These are phyloP conservation scores for Dyspetes luteomarginatus DNA, from an alignment of 2,888 invertebrate species.

Conservation along the genomic window DNA sequence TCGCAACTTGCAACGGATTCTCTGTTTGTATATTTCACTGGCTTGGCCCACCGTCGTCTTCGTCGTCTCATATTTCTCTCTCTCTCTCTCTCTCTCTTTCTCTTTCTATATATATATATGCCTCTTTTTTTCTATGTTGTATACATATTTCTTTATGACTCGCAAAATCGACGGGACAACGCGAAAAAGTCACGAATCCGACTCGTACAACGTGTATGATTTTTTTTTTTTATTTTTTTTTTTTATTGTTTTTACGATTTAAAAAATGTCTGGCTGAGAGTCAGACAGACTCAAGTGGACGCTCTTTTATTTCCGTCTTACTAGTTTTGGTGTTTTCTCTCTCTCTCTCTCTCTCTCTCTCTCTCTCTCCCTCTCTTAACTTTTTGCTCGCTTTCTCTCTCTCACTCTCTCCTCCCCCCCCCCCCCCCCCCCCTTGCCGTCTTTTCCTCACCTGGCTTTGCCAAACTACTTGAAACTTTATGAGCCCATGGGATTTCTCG, in stretches of 20 bases:
- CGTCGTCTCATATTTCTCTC: conserved; percentile 1
- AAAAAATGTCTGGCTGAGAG: background rate
- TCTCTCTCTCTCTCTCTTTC: background rate
- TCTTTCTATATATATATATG: conserved; percentile 22
- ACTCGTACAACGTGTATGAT: too few relatives aligned
- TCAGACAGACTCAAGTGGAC: conserved; percentile 20
- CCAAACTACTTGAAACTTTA: background rate
- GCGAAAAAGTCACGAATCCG: background rate
- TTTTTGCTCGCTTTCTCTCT: background rate
- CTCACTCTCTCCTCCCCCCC: too few relatives aligned
- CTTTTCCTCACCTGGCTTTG: conserved; percentile 6
- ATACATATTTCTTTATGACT: conserved; percentile 27
- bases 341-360: too few relatives aligned
- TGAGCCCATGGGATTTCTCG: conserved; percentile 28
- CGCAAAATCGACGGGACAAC: conserved; percentile 28
- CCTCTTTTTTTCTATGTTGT: background rate
- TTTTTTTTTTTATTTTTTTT: background rate
- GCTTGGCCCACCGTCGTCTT: conserved; percentile 1
- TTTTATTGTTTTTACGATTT: background rate
- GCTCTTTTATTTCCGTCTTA: conserved; percentile 5
- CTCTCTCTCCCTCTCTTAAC: background rate
- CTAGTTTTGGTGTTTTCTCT: too few relatives aligned
- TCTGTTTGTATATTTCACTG: conserved; percentile 36
- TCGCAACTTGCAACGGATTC: conserved; percentile 43
- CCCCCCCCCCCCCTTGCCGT: background rate